phyloP scores from a whole-genome alignment of 1,140 invertebrate species.

The Bilobella aurantiaca region DNA sequence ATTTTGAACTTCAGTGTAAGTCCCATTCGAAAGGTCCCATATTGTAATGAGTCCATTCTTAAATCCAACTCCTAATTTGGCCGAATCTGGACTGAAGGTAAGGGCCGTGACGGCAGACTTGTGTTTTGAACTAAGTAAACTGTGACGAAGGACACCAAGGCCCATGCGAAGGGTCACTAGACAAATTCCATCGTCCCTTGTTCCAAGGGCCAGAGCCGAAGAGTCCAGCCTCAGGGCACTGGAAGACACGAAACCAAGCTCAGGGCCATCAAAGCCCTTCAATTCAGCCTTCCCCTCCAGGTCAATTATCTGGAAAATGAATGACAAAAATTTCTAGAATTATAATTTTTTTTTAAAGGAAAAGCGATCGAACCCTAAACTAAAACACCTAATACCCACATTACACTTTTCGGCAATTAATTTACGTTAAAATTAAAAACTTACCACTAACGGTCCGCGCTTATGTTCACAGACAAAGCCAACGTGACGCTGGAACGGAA shows the following conservation, averaged over 20 bases:
- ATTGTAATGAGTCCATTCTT: conserved; percentile 30
- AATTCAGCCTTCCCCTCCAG: background rate
- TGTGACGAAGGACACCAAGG: conserved; percentile 4
- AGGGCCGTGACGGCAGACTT: conserved; percentile 17
- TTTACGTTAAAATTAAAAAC: background rate
- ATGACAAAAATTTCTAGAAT: background rate
- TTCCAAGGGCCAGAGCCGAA: conserved; percentile 9
- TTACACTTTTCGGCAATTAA: background rate
- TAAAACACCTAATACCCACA: background rate
- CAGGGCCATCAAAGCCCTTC: background rate
- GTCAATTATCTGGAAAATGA: background rate
- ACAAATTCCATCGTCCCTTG: conserved; percentile 10
- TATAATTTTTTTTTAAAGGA: background rate
- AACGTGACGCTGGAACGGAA: conserved; percentile 4
- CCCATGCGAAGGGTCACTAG: background rate
- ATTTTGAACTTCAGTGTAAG: conserved; percentile 17
- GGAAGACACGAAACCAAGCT: background rate
- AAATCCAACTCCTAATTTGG: conserved; percentile 26
- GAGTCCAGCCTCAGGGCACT: conserved; percentile 1
- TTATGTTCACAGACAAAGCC: conserved; percentile 9
- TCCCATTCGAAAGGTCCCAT: background rate
- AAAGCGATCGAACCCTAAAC: background rate
- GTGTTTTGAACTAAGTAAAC: conserved; percentile 12
- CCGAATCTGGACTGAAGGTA: conserved; percentile 12
- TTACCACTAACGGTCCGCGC: background rate